Evolutionary conservation across 2,888 invertebrate species (phyloP), one percentile per base, ranked within the genome.

Genomic region (Pandemis heparana): DNA sequence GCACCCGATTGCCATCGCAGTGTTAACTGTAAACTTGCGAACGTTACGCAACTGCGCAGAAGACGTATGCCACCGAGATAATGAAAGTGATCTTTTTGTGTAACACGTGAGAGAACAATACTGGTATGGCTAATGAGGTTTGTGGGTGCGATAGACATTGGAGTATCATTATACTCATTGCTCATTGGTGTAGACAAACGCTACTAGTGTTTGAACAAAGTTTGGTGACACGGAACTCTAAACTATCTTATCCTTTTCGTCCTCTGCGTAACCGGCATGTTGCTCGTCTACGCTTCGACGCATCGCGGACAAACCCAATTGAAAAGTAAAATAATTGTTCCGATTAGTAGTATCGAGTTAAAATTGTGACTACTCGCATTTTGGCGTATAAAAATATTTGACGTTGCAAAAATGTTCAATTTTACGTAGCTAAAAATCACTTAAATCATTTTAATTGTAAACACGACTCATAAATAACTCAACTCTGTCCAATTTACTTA

Each of bases 1-100:
- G 89, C 88, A 87, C 88, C 81, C 85, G 91, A 91, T 92, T 89
- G 89, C 85, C 89, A 91, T 90, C 92, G 75, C 77, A 76, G 81
- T 79, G 68, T 73, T 73, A 71, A 71, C 71, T 80, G 87, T 91
- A 89, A 91, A 92, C 89, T 90, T 90, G 90, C 86, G 85, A 85
- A 78, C 76, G 82, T 93, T 92, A 88, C 89, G 92, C 90, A 93
- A 94, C 77, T 77, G 71, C 46, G 89, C 56, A 56, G 56, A 89
- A 91, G 90, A 91, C 91, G 89, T 87, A 84, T 89, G 83, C 83
- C 80, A 81, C 83, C 81, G 78, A 91, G 88, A 90, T 88, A 92
- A 90, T 86, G 89, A 90, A 90, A 90, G 87, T 85, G 86, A 86
- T 84, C 85, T 91, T 92, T 92, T 92, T 92, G 86, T 86, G 77